Evolutionary conservation across 2,888 invertebrate genomes (phyloP).

Genomic region (Drosophila falleni): DNA sequence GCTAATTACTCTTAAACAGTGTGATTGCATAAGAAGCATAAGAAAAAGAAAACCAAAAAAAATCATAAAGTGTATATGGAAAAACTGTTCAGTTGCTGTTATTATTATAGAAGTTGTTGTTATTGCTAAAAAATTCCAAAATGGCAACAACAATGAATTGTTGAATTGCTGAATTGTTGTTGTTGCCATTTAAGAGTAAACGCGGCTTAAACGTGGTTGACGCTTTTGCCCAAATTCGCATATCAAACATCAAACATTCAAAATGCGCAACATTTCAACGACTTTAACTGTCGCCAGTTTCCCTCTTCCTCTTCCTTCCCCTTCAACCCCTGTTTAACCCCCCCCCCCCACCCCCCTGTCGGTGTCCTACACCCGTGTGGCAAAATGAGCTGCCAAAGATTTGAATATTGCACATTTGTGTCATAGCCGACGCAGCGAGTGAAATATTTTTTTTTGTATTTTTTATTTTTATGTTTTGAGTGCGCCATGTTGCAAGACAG

Average conservation of each 20-base stretch:
- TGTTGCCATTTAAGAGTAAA: conserved; percentile 56
- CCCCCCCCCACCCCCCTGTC: background rate
- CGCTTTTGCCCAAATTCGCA: conserved; percentile 78
- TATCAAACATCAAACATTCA: conserved; percentile 70
- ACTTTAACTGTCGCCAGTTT: conserved; percentile 10
- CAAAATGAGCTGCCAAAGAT: conserved; percentile 68
- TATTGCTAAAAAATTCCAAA: conserved; percentile 32
- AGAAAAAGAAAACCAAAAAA: conserved; percentile 4
- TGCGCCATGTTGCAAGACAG: conserved; percentile 54
- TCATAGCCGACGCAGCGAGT: conserved; percentile 52
- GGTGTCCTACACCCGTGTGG: conserved; percentile 6
- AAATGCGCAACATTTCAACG: conserved; percentile 75
- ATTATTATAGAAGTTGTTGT: conserved; percentile 13
- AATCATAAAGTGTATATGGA: conserved; percentile 18
- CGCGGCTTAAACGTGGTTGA: conserved; percentile 48
- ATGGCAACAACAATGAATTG: conserved; percentile 47
- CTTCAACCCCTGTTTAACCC: background rate
- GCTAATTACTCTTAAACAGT: conserved; percentile 13
- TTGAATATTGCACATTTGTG: conserved; percentile 74
- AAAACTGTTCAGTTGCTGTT: conserved; percentile 15
- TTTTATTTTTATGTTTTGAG: conserved; percentile 5
- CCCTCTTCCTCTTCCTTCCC: too few species aligned
- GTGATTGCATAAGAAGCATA: conserved; percentile 21
- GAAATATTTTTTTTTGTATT: conserved; percentile 46
- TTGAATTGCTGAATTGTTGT: conserved; percentile 49